Evolutionary conservation across 2,888 invertebrate genomes (phyloP).

Genomic region (Chironomus riparius): DNA sequence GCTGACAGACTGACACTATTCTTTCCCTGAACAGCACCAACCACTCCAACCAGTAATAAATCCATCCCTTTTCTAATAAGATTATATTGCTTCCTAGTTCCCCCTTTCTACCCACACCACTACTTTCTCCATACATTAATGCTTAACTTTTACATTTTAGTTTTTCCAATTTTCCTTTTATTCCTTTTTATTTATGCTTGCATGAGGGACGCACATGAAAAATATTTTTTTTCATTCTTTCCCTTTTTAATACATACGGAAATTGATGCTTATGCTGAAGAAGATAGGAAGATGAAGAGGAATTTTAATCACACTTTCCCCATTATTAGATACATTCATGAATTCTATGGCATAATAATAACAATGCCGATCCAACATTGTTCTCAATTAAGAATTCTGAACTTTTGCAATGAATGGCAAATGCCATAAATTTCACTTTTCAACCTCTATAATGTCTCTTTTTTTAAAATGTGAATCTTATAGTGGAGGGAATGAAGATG

Average conservation of each 20-base stretch:
- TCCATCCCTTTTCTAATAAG: conserved; percentile 4
- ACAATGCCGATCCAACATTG: too few species aligned
- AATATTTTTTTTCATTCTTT: background rate
- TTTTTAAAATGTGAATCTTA: background rate
- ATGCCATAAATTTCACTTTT: conserved; percentile 11
- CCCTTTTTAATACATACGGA: too few species aligned
- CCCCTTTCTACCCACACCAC: too few species aligned
- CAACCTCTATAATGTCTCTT: background rate
- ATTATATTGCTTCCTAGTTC: conserved; percentile 16
- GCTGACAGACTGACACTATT: too few species aligned
- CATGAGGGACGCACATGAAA: background rate
- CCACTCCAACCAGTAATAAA: too few species aligned
- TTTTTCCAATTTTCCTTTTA: background rate
- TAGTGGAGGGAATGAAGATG: background rate
- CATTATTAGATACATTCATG: background rate
- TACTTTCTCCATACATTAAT: too few species aligned
- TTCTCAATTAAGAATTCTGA: background rate
- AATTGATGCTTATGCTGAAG: too few species aligned
- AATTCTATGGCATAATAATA: too few species aligned
- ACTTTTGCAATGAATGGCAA: background rate
- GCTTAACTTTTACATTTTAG: too few species aligned
- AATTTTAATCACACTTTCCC: background rate
- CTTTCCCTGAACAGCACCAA: too few species aligned
- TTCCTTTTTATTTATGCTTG: background rate
- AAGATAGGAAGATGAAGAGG: background rate